These are phyloP conservation scores for Diplolepis rosae DNA, from an alignment of 2,888 invertebrate species.

Conservation along the genomic window DNA sequence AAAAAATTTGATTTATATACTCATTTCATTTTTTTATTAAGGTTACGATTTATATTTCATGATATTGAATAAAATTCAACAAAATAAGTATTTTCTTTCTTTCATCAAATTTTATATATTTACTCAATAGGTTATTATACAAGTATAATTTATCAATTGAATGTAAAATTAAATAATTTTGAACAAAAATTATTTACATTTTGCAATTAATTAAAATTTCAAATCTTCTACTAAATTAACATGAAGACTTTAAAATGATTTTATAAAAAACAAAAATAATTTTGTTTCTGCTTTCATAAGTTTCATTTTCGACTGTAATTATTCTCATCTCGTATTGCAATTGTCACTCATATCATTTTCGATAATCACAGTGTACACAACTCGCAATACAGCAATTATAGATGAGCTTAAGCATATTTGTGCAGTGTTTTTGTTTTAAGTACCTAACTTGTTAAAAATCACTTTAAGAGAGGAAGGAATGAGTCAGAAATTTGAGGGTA, in stretches of 20 bases:
- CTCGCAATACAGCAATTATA: constrained; percentile 38
- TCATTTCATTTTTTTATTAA: too few relatives aligned
- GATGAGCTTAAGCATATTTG: constrained; percentile 43
- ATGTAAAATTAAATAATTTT: too few relatives aligned
- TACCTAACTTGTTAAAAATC: constrained; percentile 33
- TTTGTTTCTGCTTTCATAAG: neutral
- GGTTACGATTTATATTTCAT: too few relatives aligned
- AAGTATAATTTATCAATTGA: too few relatives aligned
- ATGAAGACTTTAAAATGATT: neutral
- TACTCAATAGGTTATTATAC: too few relatives aligned
- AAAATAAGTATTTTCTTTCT: too few relatives aligned
- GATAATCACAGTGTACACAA: constrained; percentile 27
- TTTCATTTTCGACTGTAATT: neutral
- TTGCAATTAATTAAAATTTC: too few relatives aligned
- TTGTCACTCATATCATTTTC: neutral
- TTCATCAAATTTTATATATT: too few relatives aligned
- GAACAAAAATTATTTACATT: too few relatives aligned
- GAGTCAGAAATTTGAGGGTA: constrained; percentile 8
- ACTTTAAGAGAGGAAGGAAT: constrained; percentile 23
- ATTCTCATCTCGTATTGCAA: constrained; percentile 1
- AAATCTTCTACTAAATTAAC: neutral
- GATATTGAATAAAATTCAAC: too few relatives aligned
- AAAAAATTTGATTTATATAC: too few relatives aligned
- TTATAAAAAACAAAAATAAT: neutral
- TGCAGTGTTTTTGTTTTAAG: constrained; percentile 41